Evolutionary conservation across 53 echinoderm and acorn worm genomes (phyloP), one percentile per base, ranked within the genome.

Genomic region (Stichopus horrens): DNA sequence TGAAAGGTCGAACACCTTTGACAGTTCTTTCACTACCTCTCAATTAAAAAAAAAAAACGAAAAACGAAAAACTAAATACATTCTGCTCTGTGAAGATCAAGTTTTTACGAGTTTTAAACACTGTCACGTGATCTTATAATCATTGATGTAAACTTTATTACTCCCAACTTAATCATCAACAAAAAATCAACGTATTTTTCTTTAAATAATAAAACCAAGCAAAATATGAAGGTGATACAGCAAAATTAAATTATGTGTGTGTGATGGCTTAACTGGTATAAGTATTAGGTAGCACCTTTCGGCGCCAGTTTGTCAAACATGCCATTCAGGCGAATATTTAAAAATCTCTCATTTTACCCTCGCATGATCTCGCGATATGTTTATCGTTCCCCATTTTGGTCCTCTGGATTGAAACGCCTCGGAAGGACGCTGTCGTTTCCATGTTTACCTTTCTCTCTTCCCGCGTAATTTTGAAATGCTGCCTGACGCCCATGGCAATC

Each of bases 401-500:
- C 71, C 71, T 21, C 18, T 71, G 7, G 19, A 71, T 71, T 71
- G 63, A 63, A 63, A 63, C 63, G 63, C 71, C 71, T 18, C 71
- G 18, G 19, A 71, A 71, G 63, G 71, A 71, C 71, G 71, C 19
- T 71, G n/a, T 56, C 19, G 54, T 81, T 6, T 21, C 11, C 22
- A 55, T 81, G 53, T 81, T 81, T 81, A 81, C 81, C n/a, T 81
- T 81, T 55, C 58, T 81, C 81, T 56, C 57, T 53, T 81, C 81
- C 81, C 58, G 56, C 81, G 54, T 58, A 58, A 81, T 81, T 79
- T 81, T 81, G 57, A 81, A 81, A 81, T 22, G 81, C 58, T 58
- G 81, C 57, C 58, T 81, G 81, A 81, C 81, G 81, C 81, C 81
- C 57, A 57, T 58, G 81, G 81, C 81, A 21, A 81, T 58, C 81